Evolutionary conservation across 2,113 vertebrate genomes (phyloP).

Genomic region (Felis chaus): DNA sequence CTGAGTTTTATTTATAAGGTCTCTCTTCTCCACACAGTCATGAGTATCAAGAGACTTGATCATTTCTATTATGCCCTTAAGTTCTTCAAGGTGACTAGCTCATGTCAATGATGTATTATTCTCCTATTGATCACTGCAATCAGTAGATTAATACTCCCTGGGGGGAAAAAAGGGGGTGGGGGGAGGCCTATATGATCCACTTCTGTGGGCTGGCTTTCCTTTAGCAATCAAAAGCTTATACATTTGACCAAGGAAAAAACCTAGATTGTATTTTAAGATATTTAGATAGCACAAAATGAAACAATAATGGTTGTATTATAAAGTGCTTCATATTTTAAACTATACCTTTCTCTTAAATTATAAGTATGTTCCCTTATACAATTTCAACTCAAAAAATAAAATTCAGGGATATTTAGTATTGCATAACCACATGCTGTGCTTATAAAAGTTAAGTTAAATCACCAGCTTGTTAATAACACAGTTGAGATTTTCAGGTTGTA

Average conservation of each 20-base stretch:
- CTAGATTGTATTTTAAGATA: conserved; percentile 21
- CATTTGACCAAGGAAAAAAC: neutral
- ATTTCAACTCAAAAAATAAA: conserved; percentile 42
- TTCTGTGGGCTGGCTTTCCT: neutral
- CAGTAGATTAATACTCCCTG: neutral
- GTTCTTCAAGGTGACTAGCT: neutral
- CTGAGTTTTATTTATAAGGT: neutral
- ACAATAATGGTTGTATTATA: neutral
- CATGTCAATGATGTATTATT: neutral
- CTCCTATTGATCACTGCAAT: neutral
- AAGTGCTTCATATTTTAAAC: conserved; percentile 16
- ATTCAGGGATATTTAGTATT: conserved; percentile 15
- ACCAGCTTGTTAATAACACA: conserved; percentile 64
- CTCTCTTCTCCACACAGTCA: neutral
- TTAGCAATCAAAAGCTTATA: neutral
- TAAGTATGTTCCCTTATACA: conserved; percentile 19
- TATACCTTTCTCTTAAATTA: neutral
- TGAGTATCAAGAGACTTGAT: neutral
- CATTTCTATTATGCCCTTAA: neutral
- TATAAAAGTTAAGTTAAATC: conserved; percentile 68
- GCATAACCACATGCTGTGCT: conserved; percentile 34
- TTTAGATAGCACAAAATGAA: conserved; percentile 43
- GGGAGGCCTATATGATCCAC: neutral
- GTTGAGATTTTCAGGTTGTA: conserved; percentile 61
- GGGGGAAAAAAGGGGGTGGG: neutral